Conservation (phyloP, 2,888 invertebrate genomes). For the Aleiodes leptofemur region DNA sequence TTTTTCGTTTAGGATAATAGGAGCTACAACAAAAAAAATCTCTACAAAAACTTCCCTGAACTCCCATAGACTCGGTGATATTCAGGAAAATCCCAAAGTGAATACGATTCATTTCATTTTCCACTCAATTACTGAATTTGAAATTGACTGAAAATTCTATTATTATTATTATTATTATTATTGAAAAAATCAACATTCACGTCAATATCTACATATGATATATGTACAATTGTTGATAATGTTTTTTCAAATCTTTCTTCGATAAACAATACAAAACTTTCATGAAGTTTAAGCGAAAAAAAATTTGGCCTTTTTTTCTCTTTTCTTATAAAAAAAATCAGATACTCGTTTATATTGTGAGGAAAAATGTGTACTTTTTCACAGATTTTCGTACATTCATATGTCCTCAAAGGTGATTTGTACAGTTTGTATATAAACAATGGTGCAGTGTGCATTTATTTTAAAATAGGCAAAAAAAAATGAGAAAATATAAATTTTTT, state of each 20-base stretch:
- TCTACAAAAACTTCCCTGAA: no score
- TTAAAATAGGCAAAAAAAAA: slow-evolving; percentile 5
- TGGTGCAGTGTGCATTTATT: slow-evolving; percentile 47
- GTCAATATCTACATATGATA: slow-evolving; percentile 19
- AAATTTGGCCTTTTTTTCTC: not conserved
- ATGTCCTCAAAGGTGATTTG: slow-evolving; percentile 41
- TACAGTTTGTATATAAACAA: slow-evolving; percentile 48
- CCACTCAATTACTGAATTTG: not conserved
- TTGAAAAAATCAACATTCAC: not conserved
- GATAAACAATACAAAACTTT: not conserved
- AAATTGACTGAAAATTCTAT: slow-evolving; percentile 46
- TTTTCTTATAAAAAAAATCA: not conserved
- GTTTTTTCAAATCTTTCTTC: not conserved
- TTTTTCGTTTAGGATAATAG: no score
- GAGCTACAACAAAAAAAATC: no score
- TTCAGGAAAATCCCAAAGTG: no score
- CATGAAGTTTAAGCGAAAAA: not conserved
- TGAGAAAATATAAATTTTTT: not conserved
- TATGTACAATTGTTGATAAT: slow-evolving; percentile 14
- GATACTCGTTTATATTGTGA: slow-evolving; percentile 7
- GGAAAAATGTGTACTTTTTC: slow-evolving; percentile 30
- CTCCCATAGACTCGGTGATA: no score
- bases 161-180: not conserved
- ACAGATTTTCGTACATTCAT: slow-evolving; percentile 38
- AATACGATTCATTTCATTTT: no score